Evolutionary conservation across 1,140 invertebrate genomes (phyloP), one percentile per base, ranked within the genome.

Genomic region (Rhagoletis zephyria): DNA sequence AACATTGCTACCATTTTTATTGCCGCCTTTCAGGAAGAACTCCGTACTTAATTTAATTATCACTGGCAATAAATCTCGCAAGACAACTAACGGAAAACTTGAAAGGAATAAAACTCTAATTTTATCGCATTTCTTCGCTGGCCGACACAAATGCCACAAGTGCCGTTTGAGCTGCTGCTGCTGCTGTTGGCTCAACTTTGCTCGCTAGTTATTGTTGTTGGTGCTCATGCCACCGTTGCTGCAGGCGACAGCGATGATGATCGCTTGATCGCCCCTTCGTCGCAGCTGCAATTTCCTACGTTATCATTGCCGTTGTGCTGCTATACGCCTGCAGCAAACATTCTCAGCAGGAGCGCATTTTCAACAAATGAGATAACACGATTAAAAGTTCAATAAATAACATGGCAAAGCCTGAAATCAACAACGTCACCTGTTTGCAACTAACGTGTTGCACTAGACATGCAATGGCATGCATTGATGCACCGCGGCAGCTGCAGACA

Each of bases 361-460:
- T 14, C 40, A 70, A 87, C 86, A 87, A 87, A 87, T 70, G 48
- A 87, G 86, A 87, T 87, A 87, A 87, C 86, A 67, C 59, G 86
- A 87, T 87, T 87, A 87, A 87, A 87, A 87, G 61, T 67, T 51
- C 86, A 64, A 87, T 87, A 87, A 87, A 87, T 87, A 67, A 87
- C 51, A 86, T 86, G 85, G 59, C 59, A 86, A 86, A 61, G 59
- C 85, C 16, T n/a, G 59, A 64, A 86, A 45, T 86, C 85, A 61
- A 63, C 85, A 64, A 86, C 85, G 59, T 86, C 85, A 81, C 48
- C 74, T 81, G 74, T 48, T 42, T 30, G 74, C 74, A 51, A 51
- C 74, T 45, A 81, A 81, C 74, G 74, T 81, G 74, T 81, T 81
- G 74, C 12, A 81, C 56, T 81, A 16, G 74, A 81, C 74, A 81